These are phyloP conservation scores for Diphyllodes magnificus DNA, from an alignment of 2,113 vertebrate species.

Conservation along the genomic window DNA sequence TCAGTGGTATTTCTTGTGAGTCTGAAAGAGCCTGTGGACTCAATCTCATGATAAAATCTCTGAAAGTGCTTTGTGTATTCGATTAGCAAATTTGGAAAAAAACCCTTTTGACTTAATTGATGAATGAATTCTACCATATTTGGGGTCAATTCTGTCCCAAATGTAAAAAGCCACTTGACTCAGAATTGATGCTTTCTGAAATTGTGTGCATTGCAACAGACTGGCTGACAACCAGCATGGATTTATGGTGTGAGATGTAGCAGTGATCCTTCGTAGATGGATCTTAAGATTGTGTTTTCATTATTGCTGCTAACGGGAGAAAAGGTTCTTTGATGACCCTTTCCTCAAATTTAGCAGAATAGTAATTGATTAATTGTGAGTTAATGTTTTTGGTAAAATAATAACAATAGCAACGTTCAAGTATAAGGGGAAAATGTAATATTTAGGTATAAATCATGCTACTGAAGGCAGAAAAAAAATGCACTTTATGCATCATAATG, in stretches of 20 bases:
- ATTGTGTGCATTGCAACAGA: neutral
- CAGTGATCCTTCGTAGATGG: neutral
- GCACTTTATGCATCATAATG: neutral
- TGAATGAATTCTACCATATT: rapidly evolving
- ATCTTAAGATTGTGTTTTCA: neutral
- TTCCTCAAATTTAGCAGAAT: neutral
- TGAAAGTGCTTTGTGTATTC: neutral
- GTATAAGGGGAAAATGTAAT: neutral
- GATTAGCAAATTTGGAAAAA: neutral
- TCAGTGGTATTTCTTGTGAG: neutral
- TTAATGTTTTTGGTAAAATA: neutral
- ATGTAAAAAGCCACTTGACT: neutral
- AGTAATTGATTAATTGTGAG: neutral
- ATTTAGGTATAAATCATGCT: neutral
- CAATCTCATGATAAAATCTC: neutral
- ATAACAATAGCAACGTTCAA: neutral
- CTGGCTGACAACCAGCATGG: neutral
- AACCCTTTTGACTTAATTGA: neutral
- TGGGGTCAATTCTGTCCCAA: neutral
- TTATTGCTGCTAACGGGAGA: neutral
- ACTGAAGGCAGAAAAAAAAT: neutral
- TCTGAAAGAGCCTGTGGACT: neutral
- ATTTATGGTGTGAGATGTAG: neutral
- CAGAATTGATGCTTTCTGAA: neutral
- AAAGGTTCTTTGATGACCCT: neutral